Evolutionary conservation across 1,140 invertebrate species (phyloP).

Genomic region (Stenopsyche tienmushanensis): DNA sequence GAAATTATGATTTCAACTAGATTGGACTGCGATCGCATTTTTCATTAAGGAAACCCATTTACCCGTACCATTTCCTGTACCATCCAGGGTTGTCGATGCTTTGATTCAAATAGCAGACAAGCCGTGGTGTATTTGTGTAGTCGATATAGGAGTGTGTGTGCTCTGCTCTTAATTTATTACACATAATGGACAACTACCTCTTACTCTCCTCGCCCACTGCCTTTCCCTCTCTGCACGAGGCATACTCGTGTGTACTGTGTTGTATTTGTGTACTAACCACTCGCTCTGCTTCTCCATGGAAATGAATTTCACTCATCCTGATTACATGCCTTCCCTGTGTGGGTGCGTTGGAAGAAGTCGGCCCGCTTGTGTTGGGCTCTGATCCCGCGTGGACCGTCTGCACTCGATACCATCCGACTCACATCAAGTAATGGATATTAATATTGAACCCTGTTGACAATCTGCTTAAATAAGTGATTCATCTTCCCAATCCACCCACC

Average conservation of each 20-base stretch:
- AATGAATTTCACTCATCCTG: constrained; percentile 39
- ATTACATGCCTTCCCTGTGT: neutral
- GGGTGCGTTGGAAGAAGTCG: neutral
- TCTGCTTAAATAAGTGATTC: constrained; percentile 20
- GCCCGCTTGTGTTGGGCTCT: neutral
- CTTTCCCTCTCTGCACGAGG: neutral
- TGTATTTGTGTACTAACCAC: constrained; percentile 39
- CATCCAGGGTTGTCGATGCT: constrained; percentile 17
- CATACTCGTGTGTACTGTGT: constrained; percentile 18
- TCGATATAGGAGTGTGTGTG: too few relatives aligned
- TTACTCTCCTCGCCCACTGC: constrained; percentile 1
- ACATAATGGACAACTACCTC: constrained; percentile 40
- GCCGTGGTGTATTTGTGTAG: constrained; percentile 18
- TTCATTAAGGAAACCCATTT: constrained; percentile 39
- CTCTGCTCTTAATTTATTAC: constrained; percentile 41
- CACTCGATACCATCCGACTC: constrained; percentile 15
- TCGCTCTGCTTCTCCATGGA: constrained; percentile 35
- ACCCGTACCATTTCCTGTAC: constrained; percentile 1
- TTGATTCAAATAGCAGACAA: constrained; percentile 30
- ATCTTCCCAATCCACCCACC: too few relatives aligned
- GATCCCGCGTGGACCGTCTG: constrained; percentile 17
- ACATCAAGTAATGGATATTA: constrained; percentile 37
- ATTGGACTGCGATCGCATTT: constrained; percentile 12
- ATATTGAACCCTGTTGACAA: constrained; percentile 33
- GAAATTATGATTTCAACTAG: neutral